Evolutionary conservation across 2,797 vertebrate genomes (phyloP), one percentile per base, ranked within the genome.

Genomic region (Microctenopoma steveboyesi): DNA sequence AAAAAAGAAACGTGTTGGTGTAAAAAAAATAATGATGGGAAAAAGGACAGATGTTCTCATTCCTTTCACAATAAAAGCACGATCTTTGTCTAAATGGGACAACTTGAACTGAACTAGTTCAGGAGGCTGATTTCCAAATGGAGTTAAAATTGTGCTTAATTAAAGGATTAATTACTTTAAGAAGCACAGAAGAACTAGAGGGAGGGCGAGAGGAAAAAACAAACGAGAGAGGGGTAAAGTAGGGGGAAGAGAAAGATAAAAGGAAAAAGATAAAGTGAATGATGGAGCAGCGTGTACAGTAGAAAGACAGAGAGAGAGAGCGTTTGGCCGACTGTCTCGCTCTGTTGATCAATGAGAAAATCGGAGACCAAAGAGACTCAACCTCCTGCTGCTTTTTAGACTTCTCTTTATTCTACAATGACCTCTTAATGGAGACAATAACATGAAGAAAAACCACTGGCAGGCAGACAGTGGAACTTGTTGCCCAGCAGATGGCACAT

Each of bases 331-430:
- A 18, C 55, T 53, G 46, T n/a, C 50, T 71, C 3, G 0, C 39
- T 61, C 25, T 7, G 7, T 3, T 3, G 39, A 81, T 72, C 64
- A 66, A 78, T 78, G 30, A 48, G 22, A 80, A 59, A 72, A 65
- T 68, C 63, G 69, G 54, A 73, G 35, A 49, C 30, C 64, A 59
- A 69, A 70, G 73, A 68, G 54, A 49, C 48, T 18, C 52, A 71
- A 59, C 55, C 63, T 71, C 74, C 70, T 65, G 70, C 77, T 83
- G 55, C 47, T 64, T 55, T 70, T 45, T 5, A 18, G 33, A 30
- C 68, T 64, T 72, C 45, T 40, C 65, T 55, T 53, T 65, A 55
- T 49, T 68, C 50, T 14, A 52, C 11, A 0, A 35, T 48, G 58
- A 70, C 57, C 33, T 33, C 50, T 60, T 2, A 14, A 45, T 46